Evolutionary conservation across 2,888 invertebrate genomes (phyloP), one percentile per base, ranked within the genome.

Genomic region (Nymphalis polychloros): DNA sequence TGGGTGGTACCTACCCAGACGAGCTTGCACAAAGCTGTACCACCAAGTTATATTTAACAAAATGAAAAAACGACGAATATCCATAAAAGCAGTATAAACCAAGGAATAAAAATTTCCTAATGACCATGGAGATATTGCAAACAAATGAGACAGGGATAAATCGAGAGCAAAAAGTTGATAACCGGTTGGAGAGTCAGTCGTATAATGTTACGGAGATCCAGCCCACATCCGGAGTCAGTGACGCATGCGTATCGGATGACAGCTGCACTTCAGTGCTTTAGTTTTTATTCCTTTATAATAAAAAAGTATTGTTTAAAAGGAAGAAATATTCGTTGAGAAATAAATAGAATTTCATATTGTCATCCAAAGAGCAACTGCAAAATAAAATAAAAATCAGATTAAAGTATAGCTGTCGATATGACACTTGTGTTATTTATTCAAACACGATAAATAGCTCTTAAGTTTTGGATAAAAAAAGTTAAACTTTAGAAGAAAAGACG

Each of bases 191-290:
- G 64, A 73, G 76, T 74, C 77, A 77, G 77, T 70, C 74, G 81
- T 80, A 81, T 84, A 82, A 82, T 80, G 76, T 79, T 77, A 79
- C 81, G 76, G 79, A 80, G 78, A 68, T 78, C 82, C 81, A 81
- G 76, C 79, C 85, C 85, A 87, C 86, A 87, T 86, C 87, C 87
- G 87, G 83, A 85, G 83, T 78, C 76, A 78, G 78, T 87, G 86
- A 86, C 85, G 85, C 84, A 85, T 82, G 77, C 77, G 77, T 82
- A 80, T 79, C 76, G 65, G 70, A 76, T 79, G 75, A 76, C 79
- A 70, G 72, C 65, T 69, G 73, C 72, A 72, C 67, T 69, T 64
- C 55, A 67, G 59, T 64, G 64, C 59, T 59, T 62, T 64, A 59
- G 50, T 19, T 61, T 52, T 23, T 47, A 31, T 59, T n/a, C 19